Percentiles rank a stretch among this genome's conserved stretches.
Evolutionary conservation across 2,797 vertebrate species (phyloP).

Genomic region (Gorsachius magnificus): DNA sequence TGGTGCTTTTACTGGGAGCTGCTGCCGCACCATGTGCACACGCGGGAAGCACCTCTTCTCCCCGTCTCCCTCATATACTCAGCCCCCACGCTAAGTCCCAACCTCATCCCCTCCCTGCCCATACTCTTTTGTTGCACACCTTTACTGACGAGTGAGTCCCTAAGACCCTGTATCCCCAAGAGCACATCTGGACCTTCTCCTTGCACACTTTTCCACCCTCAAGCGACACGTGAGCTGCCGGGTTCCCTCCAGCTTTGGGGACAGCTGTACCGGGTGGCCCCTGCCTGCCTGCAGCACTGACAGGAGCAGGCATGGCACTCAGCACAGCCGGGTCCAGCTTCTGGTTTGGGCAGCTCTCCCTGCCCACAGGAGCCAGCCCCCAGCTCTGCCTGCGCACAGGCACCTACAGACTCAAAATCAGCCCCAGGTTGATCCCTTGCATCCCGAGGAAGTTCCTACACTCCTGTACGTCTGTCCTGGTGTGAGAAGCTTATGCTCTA

Average conservation of each 20-base stretch:
- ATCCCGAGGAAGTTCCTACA: neutral
- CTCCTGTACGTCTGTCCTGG: neutral
- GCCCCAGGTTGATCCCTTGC: neutral
- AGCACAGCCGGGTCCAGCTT: neutral
- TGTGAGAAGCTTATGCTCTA: neutral
- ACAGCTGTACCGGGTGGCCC: neutral
- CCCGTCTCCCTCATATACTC: neutral
- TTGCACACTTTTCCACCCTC: neutral
- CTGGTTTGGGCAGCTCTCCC: neutral
- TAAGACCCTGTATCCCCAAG: neutral
- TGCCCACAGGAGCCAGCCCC: neutral
- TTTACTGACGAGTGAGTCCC: neutral
- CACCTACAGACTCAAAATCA: neutral
- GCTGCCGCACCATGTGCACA: neutral
- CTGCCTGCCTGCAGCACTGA: neutral
- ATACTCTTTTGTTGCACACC: neutral
- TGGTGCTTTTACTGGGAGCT: neutral
- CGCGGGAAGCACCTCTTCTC: neutral
- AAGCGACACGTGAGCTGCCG: neutral
- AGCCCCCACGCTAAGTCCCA: neutral
- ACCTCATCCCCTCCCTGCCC: neutral
- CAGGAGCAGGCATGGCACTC: neutral
- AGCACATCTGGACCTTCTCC: neutral
- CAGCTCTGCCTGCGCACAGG: neutral
- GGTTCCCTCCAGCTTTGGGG: neutral